These are phyloP conservation scores for Columbina picui DNA, from an alignment of 2,113 vertebrate genomes.

Conservation along the genomic window DNA sequence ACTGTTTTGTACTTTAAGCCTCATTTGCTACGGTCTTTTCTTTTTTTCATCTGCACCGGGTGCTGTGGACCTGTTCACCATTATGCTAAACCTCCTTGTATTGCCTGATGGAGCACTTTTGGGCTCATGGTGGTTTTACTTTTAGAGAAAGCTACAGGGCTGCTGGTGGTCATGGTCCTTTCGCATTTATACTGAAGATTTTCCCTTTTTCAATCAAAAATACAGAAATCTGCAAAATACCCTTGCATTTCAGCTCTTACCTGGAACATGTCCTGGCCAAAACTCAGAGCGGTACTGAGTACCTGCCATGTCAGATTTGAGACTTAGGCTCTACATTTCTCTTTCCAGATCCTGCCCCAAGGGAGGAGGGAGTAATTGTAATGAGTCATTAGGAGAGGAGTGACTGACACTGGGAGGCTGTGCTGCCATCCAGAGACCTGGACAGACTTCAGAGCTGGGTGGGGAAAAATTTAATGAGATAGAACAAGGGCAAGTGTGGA, in stretches of 20 bases:
- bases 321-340: not conserved
- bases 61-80: not conserved
- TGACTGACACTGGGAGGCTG: too few relatives aligned
- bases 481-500: too few relatives aligned
- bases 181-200: fast-evolving
- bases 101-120: too few relatives aligned
- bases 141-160: not conserved
- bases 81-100: not conserved
- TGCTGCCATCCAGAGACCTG: too few relatives aligned
- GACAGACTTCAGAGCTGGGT: too few relatives aligned
- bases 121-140: not conserved
- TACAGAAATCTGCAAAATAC: not conserved
- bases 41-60: not conserved
- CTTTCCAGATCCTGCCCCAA: not conserved
- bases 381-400: not conserved
- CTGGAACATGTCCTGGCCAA: not conserved
- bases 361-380: not conserved
- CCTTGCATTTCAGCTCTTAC: not conserved
- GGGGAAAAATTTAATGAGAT: too few relatives aligned
- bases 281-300: not conserved
- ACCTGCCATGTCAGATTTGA: not conserved
- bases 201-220: not conserved
- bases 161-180: not conserved
- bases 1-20: not conserved
- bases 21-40: not conserved